Evolutionary conservation across 1,140 invertebrate genomes (phyloP).

Genomic region (Drosophila ercepeae): DNA sequence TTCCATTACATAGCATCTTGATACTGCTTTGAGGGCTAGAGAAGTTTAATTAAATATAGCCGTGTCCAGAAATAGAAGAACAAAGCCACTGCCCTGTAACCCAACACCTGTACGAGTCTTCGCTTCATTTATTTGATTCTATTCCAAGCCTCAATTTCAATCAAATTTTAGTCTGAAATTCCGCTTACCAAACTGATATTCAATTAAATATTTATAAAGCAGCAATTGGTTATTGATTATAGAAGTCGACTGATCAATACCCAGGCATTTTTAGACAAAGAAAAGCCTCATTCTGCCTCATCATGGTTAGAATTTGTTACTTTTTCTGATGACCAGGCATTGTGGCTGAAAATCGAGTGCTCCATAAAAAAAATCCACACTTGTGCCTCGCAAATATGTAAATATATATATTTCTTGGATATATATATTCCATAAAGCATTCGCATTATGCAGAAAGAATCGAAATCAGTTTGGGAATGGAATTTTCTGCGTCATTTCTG

Average conservation of each 20-base stretch:
- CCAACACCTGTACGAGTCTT: constrained; percentile 29
- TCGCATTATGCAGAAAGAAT: constrained; percentile 27
- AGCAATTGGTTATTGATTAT: constrained; percentile 4
- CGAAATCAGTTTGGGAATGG: constrained; percentile 28
- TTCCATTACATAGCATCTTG: constrained; percentile 16
- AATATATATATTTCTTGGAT: constrained; percentile 7
- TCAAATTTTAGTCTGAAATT: constrained; percentile 35
- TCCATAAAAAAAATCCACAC: constrained; percentile 55
- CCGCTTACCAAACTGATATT: constrained; percentile 29
- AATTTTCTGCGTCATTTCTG: constrained; percentile 49
- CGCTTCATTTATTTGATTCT: constrained; percentile 9
- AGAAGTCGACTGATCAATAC: neutral
- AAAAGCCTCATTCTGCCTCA: constrained; percentile 28
- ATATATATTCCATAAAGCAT: constrained; percentile 9
- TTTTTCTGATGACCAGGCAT: constrained; percentile 15
- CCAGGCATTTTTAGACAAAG: too few species aligned
- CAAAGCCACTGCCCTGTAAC: neutral
- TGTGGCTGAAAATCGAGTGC: constrained; percentile 18
- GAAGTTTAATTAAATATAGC: constrained; percentile 12
- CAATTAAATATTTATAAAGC: constrained; percentile 44
- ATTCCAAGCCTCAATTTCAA: constrained; percentile 29
- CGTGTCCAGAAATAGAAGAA: constrained; percentile 10
- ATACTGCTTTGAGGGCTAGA: constrained; percentile 15
- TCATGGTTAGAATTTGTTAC: constrained; percentile 15
- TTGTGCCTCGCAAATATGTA: constrained; percentile 29